Evolutionary conservation across 2,113 vertebrate species (phyloP), one percentile per base, ranked within the genome.

Genomic region (Phaethon lepturus): DNA sequence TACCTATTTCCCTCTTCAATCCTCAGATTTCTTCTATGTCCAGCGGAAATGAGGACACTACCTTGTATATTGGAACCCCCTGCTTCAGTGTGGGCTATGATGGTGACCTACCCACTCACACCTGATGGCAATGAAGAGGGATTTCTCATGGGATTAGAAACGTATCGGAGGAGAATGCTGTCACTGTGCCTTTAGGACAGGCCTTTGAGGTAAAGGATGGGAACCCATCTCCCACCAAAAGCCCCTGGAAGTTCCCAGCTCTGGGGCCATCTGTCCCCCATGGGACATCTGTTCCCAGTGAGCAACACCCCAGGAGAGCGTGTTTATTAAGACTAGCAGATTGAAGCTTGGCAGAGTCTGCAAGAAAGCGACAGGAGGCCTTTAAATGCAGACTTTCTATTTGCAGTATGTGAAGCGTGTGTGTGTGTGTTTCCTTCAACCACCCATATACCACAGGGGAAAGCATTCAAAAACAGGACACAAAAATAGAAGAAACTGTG

Each of bases 361-460:
- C 77, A 64, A 96, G 89, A 96, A 97, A 95, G 87, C 79, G 94
- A 91, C n/a, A 87, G 90, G 76, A 93, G 76, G 85, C 73, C 82
- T 94, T 93, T 91, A 95, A 93, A 92, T 60, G 76, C 82, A 97
- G 92, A 79, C 76, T 93, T 95, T 92, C 93, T 96, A 93, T 97
- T 97, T 97, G 78, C 49, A 95, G 73, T 11, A 45, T 68, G 62
- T 66, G 76, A 96, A 96, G 83, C 13, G 7, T 88, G 80, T 28
- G 26, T 78, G 69, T 90, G 79, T 94, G 80, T 82, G 59, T 90
- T 96, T 97, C 75, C 79, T 88, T 88, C 92, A 95, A 55, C 81
- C 80, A 90, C 72, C 62, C 85, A 67, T 94, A 62, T 22, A 84
- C 58, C 85, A 95, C 73, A 81, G 33, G 58, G 91, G n/a, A 95